A percentile compares a stretch with the other conserved stretches of the same genome.
phyloP scores from a whole-genome alignment of 2,797 vertebrate species.

The Lutjanus argentimaculatus region DNA sequence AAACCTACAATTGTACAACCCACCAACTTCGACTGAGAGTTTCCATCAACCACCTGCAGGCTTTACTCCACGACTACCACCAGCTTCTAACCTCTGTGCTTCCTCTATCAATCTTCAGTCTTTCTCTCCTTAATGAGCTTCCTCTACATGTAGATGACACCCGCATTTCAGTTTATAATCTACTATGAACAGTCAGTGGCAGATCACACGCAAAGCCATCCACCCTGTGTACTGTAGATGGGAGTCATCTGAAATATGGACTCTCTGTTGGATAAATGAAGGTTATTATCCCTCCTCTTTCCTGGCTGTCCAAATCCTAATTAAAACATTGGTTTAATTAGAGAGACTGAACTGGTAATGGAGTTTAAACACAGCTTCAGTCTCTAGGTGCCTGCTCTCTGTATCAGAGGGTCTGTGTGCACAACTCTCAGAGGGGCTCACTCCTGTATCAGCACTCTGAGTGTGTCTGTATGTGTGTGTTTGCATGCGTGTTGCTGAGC shows the following conservation, averaged over 20 bases:
- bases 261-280: conserved; percentile 75
- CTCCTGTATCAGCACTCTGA: conserved; percentile 52
- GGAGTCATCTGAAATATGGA: conserved; percentile 58
- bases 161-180: neutral
- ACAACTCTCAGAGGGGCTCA: conserved; percentile 69
- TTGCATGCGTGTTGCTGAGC: conserved; percentile 35
- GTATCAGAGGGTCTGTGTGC: conserved; percentile 76
- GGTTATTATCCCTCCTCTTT: conserved; percentile 72
- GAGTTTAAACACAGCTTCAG: conserved; percentile 83
- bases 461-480: conserved; percentile 29
- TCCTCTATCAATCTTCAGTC: neutral
- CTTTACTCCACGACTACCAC: conserved; percentile 3
- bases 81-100: neutral
- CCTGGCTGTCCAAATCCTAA: conserved; percentile 82
- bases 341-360: conserved; percentile 82
- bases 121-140: neutral
- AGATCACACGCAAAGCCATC: conserved; percentile 45
- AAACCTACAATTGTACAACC: neutral
- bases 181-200: conserved; percentile 11
- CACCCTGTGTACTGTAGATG: conserved; percentile 12
- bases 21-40: neutral
- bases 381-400: conserved; percentile 82
- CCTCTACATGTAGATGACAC: neutral
- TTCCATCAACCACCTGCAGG: conserved; percentile 15
- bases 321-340: conserved; percentile 89